phyloP scores from a whole-genome alignment of 1,140 invertebrate species.

The Frieseomelitta varia region DNA sequence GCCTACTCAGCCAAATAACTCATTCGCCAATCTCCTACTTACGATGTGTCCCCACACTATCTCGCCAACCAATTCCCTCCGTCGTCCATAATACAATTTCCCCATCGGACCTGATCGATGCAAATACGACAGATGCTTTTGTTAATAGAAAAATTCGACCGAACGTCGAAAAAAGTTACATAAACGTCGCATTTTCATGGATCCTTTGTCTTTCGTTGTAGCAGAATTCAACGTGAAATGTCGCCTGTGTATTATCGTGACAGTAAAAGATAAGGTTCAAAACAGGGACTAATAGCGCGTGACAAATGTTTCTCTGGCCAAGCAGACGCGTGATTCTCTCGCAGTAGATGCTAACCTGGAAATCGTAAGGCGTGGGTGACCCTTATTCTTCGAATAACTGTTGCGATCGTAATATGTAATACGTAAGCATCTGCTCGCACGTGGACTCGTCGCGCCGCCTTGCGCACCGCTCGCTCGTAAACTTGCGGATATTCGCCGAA shows the following conservation, averaged over 20 bases:
- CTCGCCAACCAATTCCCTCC: not conserved
- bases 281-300: not conserved
- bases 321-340: not conserved
- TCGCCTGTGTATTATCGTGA: not conserved
- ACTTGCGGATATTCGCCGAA: conserved; percentile 56
- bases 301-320: not conserved
- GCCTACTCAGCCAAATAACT: not conserved
- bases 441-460: conserved; percentile 50
- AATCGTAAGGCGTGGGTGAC: conserved; percentile 48
- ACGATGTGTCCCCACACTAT: not conserved
- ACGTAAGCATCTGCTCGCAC: conserved; percentile 36
- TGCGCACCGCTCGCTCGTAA: conserved; percentile 46
- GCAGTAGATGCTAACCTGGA: not conserved
- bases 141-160: not conserved
- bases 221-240: not conserved
- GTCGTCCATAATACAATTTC: not conserved
- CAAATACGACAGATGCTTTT: not conserved
- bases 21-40: not conserved
- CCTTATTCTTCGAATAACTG: conserved; percentile 8
- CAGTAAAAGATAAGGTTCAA: not conserved
- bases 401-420: conserved; percentile 47
- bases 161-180: not conserved
- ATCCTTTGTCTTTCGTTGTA: not conserved
- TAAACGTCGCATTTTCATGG: not conserved
- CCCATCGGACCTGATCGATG: not conserved